phyloP scores from a whole-genome alignment of 1,140 invertebrate genomes.

The Lucilia cuprina region DNA sequence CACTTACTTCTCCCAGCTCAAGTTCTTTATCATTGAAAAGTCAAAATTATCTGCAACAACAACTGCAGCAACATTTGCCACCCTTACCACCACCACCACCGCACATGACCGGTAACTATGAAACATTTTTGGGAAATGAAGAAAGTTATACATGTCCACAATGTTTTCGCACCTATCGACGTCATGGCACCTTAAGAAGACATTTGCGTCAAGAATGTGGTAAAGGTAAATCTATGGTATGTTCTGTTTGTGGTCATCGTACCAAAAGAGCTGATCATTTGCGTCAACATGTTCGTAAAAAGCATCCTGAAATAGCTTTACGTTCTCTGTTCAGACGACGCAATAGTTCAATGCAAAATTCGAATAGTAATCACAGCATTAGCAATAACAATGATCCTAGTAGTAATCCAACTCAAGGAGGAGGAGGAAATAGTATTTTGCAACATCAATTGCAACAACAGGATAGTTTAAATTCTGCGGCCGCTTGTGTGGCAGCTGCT shows the following conservation, averaged over 20 bases:
- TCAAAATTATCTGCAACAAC: constrained; percentile 20
- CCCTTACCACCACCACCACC: constrained; percentile 35
- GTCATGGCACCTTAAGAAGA: constrained; percentile 66
- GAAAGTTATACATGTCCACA: constrained; percentile 66
- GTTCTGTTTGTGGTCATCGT: constrained; percentile 63
- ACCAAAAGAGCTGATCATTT: constrained; percentile 65
- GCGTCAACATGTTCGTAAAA: constrained; percentile 61
- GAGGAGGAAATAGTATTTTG: not conserved
- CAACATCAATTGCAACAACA: constrained; percentile 15
- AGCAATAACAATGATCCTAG: constrained; percentile 14
- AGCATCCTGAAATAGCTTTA: constrained; percentile 62
- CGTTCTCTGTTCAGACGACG: constrained; percentile 54
- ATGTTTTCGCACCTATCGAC: constrained; percentile 67
- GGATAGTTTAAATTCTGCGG: not conserved
- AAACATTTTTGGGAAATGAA: constrained; percentile 40
- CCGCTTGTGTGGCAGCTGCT: not conserved
- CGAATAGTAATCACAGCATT: not conserved
- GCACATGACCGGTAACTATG: constrained; percentile 35
- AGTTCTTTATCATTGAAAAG: constrained; percentile 40
- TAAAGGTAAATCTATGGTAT: constrained; percentile 65
- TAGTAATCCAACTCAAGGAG: not conserved
- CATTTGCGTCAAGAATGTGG: constrained; percentile 67
- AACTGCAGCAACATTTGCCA: constrained; percentile 35
- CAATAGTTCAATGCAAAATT: constrained; percentile 38
- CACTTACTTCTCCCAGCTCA: not conserved